Evolutionary conservation across 2,113 vertebrate species (phyloP), one percentile per base, ranked within the genome.

Genomic region (Strigops habroptila): DNA sequence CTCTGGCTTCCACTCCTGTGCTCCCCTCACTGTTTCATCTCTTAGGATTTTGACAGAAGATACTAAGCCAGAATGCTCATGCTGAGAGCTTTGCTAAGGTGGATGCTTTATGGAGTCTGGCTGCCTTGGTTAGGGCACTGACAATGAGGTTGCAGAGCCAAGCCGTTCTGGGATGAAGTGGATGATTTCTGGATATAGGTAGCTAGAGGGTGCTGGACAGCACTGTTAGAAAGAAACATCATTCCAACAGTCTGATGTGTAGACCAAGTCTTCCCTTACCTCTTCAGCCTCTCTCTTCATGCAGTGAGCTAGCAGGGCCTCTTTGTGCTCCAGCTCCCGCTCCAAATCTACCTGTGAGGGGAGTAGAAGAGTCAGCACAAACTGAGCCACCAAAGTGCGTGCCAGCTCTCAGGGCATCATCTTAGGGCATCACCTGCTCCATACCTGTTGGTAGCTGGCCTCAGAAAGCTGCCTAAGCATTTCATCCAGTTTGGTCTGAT

Each of bases 401-500:
- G 30, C 37, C 25, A 67, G 60, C 44, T 59, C 39, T 23, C 16
- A 13, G 15, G 18, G 49, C 18, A 64, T 16, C 55, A 43, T 24
- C 82, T 52, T 39, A 52, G 39, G 39, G 39, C 17, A 63, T 10
- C 51, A 57, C 11, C 64, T 23, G 49, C 24, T 48, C 60, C 63
- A 28, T 96, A 99, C 99, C 99, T 99, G 98, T 59, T 98, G 98
- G 92, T 98, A 98, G 92, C 94, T 98, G 95, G 97, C 98, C 86
- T 99, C 98, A 0, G 98, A 98, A 43, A 98, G 98, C 96, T 98
- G 99, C 63, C 97, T 96, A 62, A 98, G 97, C 71, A 97, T 97
- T 27, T 99, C 99, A 31, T 99, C 99, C 88, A 99, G 95, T 89
- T 98, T 99, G 93, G 79, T 97, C 97, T 99, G 99, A 63, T 99